Conservation (phyloP, 2,888 invertebrate genomes). For the Leptogaster cylindrica region DNA sequence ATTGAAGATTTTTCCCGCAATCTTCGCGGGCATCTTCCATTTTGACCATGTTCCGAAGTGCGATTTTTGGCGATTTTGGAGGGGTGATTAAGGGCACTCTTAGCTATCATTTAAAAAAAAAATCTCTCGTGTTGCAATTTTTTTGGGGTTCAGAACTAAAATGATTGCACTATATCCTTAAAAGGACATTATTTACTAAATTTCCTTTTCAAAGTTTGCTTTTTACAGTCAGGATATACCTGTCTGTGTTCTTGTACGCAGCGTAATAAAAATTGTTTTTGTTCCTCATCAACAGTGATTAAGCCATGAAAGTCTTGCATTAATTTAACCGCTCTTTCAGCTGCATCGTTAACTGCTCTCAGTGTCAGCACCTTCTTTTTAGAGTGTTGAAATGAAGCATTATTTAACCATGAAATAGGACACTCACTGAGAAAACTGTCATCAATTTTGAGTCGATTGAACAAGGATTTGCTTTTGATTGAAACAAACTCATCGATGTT, state of each 20-base stretch:
- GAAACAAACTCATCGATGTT: constrained; percentile 10
- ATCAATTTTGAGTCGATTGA: constrained; percentile 15
- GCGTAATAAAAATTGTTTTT: constrained; percentile 17
- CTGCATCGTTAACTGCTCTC: constrained; percentile 44
- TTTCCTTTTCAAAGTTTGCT: constrained; percentile 25
- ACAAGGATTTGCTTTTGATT: constrained; percentile 18
- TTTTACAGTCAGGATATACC: constrained; percentile 24
- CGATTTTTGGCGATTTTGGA: too few relatives aligned
- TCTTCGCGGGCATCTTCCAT: too few relatives aligned
- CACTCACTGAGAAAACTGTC: constrained; percentile 20
- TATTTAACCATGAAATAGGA: constrained; percentile 5
- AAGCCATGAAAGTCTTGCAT: constrained; percentile 45
- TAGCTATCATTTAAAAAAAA: too few relatives aligned
- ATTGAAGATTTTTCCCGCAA: too few relatives aligned
- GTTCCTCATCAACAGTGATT: constrained; percentile 32
- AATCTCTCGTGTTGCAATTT: too few relatives aligned
- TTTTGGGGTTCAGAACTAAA: too few relatives aligned
- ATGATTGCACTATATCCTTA: too few relatives aligned
- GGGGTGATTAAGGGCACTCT: too few relatives aligned
- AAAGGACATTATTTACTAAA: background rate
- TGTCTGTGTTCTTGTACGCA: constrained; percentile 18
- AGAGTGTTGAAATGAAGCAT: constrained; percentile 10
- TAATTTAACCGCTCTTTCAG: constrained; percentile 44
- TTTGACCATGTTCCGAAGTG: too few relatives aligned
- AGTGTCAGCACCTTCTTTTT: constrained; percentile 20